Conservation (phyloP, 2,888 invertebrate genomes). For the Ophion costatus region DNA sequence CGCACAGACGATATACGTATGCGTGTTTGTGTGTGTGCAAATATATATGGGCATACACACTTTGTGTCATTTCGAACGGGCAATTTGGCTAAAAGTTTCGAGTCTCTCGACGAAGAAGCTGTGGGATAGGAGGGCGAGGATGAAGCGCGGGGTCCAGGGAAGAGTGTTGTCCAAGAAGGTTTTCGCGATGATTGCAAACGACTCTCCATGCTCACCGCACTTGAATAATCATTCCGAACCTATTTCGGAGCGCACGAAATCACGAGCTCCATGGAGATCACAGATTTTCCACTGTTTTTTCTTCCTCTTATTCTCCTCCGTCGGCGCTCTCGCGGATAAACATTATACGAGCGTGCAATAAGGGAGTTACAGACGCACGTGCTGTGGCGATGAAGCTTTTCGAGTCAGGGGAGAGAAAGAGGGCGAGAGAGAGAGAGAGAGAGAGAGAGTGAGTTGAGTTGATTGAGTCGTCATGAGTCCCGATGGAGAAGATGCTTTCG, state of each 20-base stretch:
- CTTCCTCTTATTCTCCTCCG: neutral
- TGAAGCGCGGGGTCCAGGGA: conserved; percentile 2
- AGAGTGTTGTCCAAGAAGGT: conserved; percentile 35
- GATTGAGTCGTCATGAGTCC: conserved; percentile 67
- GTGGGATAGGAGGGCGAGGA: neutral
- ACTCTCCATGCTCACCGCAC: conserved; percentile 29
- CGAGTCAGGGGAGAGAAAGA: neutral
- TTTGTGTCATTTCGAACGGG: conserved; percentile 52
- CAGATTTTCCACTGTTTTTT: conserved; percentile 14
- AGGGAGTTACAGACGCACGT: neutral
- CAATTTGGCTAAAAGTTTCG: conserved; percentile 65
- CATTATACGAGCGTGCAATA: neutral
- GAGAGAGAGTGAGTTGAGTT: conserved; percentile 26
- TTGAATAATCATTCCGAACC: conserved; percentile 45
- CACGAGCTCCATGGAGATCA: neutral
- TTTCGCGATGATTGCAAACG: conserved; percentile 55
- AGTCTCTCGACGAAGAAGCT: conserved; percentile 18
- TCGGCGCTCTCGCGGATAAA: neutral
- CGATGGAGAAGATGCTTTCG: conserved; percentile 52
- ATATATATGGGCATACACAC: conserved; percentile 35
- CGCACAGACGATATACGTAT: conserved; percentile 47
- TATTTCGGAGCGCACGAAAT: conserved; percentile 17
- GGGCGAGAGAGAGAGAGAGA: neutral
- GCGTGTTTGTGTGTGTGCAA: conserved; percentile 25
- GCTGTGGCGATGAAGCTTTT: neutral